Evolutionary conservation across 1,140 invertebrate species (phyloP).

Genomic region (Drosophila sechellia): DNA sequence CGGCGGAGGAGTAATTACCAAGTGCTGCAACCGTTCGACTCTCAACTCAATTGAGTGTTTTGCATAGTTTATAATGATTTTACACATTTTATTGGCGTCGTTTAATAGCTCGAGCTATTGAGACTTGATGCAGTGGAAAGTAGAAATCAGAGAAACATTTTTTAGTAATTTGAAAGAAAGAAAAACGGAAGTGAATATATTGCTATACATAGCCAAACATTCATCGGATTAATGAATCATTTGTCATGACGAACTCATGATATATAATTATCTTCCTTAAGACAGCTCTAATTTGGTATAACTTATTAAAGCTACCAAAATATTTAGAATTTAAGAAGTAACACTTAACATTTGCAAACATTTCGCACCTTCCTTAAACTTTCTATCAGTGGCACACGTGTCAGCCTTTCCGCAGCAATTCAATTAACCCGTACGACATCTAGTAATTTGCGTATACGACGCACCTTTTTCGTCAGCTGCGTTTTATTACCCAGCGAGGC

Average conservation of each 20-base stretch:
- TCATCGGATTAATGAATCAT: too few relatives aligned
- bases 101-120: conserved; percentile 1
- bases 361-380: conserved; percentile 20
- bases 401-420: conserved; percentile 37
- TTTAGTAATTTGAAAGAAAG: not conserved
- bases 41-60: conserved; percentile 33
- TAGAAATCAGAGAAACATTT: not conserved
- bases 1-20: conserved; percentile 38
- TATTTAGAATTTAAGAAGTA: not conserved
- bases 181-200: not conserved
- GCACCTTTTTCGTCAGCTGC: conserved; percentile 12
- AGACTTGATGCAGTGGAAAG: not conserved
- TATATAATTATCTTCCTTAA: not conserved
- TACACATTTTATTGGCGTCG: conserved; percentile 32
- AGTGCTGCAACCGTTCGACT: conserved; percentile 11
- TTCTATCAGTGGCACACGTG: conserved; percentile 35
- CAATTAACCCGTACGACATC: conserved; percentile 50
- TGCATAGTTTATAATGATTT: conserved; percentile 43
- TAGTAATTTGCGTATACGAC: conserved; percentile 50
- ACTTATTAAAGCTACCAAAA: not conserved
- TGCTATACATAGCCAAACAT: too few relatives aligned
- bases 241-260: too few relatives aligned
- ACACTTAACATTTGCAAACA: conserved; percentile 21
- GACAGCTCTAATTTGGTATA: not conserved
- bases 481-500: conserved; percentile 1